phyloP scores from a whole-genome alignment of 2,888 invertebrate species.

The Chelonus formosanus region DNA sequence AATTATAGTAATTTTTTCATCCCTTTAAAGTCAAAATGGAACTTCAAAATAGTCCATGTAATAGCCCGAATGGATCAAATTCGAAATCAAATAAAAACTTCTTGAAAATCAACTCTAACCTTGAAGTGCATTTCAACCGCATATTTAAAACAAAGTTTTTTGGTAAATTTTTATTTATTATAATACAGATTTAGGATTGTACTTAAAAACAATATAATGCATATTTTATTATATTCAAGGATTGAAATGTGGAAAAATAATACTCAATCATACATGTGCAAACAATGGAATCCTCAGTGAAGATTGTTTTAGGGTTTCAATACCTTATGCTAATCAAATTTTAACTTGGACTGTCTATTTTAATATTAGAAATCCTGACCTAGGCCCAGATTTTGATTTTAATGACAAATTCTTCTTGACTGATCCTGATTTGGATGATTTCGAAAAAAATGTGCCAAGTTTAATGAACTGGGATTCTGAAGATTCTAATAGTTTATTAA shows the following conservation, averaged over 20 bases:
- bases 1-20: too few relatives aligned
- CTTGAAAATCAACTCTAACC: too few relatives aligned
- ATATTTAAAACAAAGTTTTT: too few relatives aligned
- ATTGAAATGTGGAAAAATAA: conserved; percentile 40
- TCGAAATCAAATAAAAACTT: too few relatives aligned
- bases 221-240: conserved; percentile 38
- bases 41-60: too few relatives aligned
- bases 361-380: conserved; percentile 71
- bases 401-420: conserved; percentile 74
- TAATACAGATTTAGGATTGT: too few relatives aligned
- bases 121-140: too few relatives aligned
- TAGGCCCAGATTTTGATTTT: conserved; percentile 80
- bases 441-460: conserved; percentile 69
- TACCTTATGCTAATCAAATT: conserved; percentile 76
- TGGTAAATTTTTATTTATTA: too few relatives aligned
- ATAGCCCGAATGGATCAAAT: too few relatives aligned
- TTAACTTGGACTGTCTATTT: conserved; percentile 78
- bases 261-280: conserved; percentile 40
- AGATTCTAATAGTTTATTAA: conserved; percentile 70
- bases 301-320: conserved; percentile 71
- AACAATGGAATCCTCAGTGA: conserved; percentile 56
- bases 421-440: conserved; percentile 68
- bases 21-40: too few relatives aligned
- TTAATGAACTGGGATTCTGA: conserved; percentile 73
- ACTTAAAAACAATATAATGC: too few relatives aligned